These are phyloP conservation scores for Boleophthalmus pectinirostris DNA, from an alignment of 2,113 vertebrate genomes.

Conservation along the genomic window DNA sequence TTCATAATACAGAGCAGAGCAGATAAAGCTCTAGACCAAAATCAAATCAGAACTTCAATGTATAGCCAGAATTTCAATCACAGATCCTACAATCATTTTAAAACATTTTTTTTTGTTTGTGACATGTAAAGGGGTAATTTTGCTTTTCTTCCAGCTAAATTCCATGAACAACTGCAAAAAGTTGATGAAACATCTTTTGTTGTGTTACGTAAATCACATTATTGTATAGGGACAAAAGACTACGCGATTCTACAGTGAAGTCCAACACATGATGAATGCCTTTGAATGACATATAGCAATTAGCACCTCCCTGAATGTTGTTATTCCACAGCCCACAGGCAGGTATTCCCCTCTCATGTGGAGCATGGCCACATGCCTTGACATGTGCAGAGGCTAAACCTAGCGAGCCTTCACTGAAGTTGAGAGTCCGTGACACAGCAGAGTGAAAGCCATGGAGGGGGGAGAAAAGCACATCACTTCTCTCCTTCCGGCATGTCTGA, in stretches of 20 bases:
- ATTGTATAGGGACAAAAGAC: not conserved
- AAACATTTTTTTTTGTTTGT: not conserved
- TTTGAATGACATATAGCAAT: conserved; percentile 66
- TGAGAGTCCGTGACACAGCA: conserved; percentile 68
- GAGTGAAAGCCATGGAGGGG: conserved; percentile 63
- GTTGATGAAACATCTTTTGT: not conserved
- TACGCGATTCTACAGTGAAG: conserved; percentile 17
- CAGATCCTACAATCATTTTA: not conserved
- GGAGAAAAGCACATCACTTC: conserved; percentile 59
- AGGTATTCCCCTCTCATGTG: conserved; percentile 30
- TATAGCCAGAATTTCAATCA: not conserved
- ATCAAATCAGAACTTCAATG: too few species aligned
- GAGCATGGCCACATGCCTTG: conserved; percentile 29
- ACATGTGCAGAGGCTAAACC: conserved; percentile 37
- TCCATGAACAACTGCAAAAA: not conserved
- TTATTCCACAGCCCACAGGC: conserved; percentile 54
- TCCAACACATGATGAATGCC: conserved; percentile 25
- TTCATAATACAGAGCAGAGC: not conserved
- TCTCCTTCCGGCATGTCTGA: conserved; percentile 74
- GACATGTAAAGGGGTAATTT: not conserved
- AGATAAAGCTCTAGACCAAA: not conserved
- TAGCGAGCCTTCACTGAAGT: conserved; percentile 42
- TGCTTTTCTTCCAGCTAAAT: not conserved
- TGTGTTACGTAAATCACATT: not conserved
- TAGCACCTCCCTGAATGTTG: conserved; percentile 51